Conservation (phyloP, 1,140 invertebrate species). For the Elymnias hypermnestra region DNA sequence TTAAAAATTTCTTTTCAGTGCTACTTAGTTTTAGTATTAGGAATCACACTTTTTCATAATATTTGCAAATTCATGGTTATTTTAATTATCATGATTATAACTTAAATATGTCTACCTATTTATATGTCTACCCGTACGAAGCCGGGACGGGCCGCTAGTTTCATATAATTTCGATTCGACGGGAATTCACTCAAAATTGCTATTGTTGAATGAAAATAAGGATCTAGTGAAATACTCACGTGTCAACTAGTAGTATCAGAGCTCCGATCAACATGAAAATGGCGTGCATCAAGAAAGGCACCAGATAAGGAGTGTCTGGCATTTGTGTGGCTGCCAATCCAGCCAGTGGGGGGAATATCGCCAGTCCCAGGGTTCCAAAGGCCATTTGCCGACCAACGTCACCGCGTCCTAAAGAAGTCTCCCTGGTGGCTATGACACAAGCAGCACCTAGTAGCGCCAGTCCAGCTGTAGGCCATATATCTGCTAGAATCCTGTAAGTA, state of each 20-base stretch:
- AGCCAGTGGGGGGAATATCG: constrained; percentile 82
- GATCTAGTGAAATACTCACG: constrained; percentile 49
- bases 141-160: too few relatives aligned
- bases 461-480: constrained; percentile 85
- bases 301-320: constrained; percentile 60
- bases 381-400: constrained; percentile 88
- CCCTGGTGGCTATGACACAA: constrained; percentile 86
- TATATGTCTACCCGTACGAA: too few relatives aligned
- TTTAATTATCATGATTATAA: too few relatives aligned
- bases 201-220: too few relatives aligned
- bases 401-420: constrained; percentile 86
- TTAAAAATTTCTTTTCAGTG: too few relatives aligned
- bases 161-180: too few relatives aligned
- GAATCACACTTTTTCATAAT: too few relatives aligned
- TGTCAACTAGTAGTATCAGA: constrained; percentile 79
- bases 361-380: constrained; percentile 84
- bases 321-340: constrained; percentile 73
- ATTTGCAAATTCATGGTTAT: too few relatives aligned
- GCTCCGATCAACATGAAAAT: constrained; percentile 80
- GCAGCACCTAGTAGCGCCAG: constrained; percentile 84
- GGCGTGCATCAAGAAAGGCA: constrained; percentile 78
- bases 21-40: too few relatives aligned
- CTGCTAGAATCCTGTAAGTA: constrained; percentile 81
- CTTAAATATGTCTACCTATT: too few relatives aligned
- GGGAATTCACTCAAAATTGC: too few relatives aligned